These are phyloP conservation scores for Eurypyga helias DNA, from an alignment of 2,113 vertebrate species.

Conservation along the genomic window DNA sequence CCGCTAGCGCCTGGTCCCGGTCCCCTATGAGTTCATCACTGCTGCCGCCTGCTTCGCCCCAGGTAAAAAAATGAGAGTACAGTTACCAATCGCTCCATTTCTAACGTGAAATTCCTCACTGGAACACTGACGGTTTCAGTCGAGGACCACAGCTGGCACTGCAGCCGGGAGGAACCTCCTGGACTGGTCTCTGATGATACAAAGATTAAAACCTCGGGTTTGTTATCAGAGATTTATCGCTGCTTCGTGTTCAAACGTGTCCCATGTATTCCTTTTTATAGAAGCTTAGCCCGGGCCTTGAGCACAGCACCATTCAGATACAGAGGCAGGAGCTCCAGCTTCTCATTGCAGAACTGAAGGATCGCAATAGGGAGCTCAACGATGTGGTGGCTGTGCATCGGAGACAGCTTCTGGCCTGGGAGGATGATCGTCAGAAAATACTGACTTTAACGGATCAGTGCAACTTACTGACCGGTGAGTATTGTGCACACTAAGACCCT, in stretches of 20 bases:
- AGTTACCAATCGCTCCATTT: accelerated
- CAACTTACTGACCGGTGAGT: slow-evolving; percentile 76
- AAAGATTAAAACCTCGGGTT: background rate
- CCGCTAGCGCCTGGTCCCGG: background rate
- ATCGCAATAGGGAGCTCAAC: slow-evolving; percentile 80
- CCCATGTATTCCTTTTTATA: background rate
- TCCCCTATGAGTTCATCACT: slow-evolving; percentile 13
- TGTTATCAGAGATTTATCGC: background rate
- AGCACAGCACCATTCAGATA: slow-evolving; percentile 73
- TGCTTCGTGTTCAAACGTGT: background rate
- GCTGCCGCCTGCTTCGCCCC: background rate
- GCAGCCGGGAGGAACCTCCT: background rate
- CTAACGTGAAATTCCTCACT: accelerated
- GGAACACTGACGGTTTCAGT: accelerated
- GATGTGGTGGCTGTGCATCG: slow-evolving; percentile 81
- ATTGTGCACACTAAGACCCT: background rate
- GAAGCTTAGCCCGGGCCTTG: slow-evolving; percentile 54
- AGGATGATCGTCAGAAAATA: slow-evolving; percentile 79
- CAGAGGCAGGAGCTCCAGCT: slow-evolving; percentile 83
- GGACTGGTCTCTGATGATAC: background rate
- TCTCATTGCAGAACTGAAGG: slow-evolving; percentile 80
- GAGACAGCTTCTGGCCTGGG: slow-evolving; percentile 80
- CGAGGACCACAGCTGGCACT: background rate
- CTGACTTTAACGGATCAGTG: slow-evolving; percentile 78
- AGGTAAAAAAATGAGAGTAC: background rate